These are phyloP conservation scores for Sebastes hubbsi DNA, from an alignment of 2,797 vertebrate species.

Conservation along the genomic window DNA sequence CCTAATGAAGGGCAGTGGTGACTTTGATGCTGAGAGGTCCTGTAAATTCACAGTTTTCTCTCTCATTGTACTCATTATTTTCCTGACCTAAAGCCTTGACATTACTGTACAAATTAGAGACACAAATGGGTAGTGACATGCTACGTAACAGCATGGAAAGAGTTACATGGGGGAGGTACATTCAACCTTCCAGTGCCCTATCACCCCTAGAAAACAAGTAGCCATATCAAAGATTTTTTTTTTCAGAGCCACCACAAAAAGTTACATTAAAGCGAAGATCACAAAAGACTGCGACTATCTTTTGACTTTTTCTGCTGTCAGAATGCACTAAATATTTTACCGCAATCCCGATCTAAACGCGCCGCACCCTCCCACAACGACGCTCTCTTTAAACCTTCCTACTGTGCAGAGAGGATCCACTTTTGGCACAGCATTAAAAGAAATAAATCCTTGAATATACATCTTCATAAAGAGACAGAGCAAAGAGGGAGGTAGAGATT, in stretches of 20 bases:
- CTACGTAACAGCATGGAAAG: constrained; percentile 9
- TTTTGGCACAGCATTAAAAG: constrained; percentile 62
- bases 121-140: constrained; percentile 24
- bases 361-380: constrained; percentile 33
- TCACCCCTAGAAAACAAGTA: constrained; percentile 1
- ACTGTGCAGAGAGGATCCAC: constrained; percentile 43
- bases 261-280: constrained; percentile 10
- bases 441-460: constrained; percentile 59
- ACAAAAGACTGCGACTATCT: background rate
- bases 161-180: constrained; percentile 5
- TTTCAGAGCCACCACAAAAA: background rate
- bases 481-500: constrained; percentile 24
- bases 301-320: constrained; percentile 37
- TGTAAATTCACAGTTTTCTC: constrained; percentile 9
- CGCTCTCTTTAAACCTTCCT: constrained; percentile 29
- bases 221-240: background rate
- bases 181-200: constrained; percentile 6
- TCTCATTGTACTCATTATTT: constrained; percentile 45
- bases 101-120: constrained; percentile 30
- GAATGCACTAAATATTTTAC: constrained; percentile 60
- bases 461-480: constrained; percentile 46
- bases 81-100: constrained; percentile 32
- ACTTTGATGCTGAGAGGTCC: constrained; percentile 33
- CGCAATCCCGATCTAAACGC: constrained; percentile 41
- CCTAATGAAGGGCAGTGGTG: constrained; percentile 24